Evolutionary conservation across 2,113 vertebrate species (phyloP).

Genomic region (Maccullochella peelii): DNA sequence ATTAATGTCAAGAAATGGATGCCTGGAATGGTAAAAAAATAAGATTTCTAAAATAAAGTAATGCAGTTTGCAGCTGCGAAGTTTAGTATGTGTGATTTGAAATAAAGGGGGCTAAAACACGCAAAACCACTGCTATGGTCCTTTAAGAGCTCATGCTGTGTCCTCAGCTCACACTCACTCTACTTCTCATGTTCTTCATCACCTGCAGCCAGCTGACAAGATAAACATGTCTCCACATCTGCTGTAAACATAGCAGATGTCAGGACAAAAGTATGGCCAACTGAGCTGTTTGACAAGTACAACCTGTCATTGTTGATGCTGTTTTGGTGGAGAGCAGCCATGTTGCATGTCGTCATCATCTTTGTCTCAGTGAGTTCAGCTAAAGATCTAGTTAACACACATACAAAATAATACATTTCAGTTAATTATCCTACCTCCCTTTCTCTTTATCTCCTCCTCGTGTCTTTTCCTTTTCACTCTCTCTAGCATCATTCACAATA

Average conservation of each 20-base stretch:
- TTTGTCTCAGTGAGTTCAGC: constrained; percentile 12
- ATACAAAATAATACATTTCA: background rate
- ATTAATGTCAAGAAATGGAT: background rate
- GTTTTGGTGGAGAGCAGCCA: constrained; percentile 12
- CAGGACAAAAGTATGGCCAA: constrained; percentile 24
- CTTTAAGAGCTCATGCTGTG: background rate
- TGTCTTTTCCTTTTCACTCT: constrained; percentile 10
- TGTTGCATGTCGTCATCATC: constrained; percentile 6
- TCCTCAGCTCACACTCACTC: constrained; percentile 43
- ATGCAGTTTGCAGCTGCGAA: background rate
- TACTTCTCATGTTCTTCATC: constrained; percentile 34
- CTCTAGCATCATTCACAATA: constrained; percentile 26
- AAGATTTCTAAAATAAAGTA: background rate
- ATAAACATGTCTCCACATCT: constrained; percentile 55
- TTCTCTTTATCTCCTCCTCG: background rate
- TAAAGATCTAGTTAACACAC: background rate
- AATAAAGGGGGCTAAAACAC: background rate
- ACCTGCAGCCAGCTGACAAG: constrained; percentile 43
- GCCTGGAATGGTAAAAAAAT: background rate
- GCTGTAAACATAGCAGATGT: constrained; percentile 38
- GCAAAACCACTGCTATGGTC: background rate
- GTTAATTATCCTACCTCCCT: constrained; percentile 1
- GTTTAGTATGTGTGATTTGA: background rate
- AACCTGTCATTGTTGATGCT: constrained; percentile 24
- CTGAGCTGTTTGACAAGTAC: constrained; percentile 16